These are phyloP conservation scores for Danaus plexippus DNA, from an alignment of 1,140 invertebrate species.

Conservation along the genomic window DNA sequence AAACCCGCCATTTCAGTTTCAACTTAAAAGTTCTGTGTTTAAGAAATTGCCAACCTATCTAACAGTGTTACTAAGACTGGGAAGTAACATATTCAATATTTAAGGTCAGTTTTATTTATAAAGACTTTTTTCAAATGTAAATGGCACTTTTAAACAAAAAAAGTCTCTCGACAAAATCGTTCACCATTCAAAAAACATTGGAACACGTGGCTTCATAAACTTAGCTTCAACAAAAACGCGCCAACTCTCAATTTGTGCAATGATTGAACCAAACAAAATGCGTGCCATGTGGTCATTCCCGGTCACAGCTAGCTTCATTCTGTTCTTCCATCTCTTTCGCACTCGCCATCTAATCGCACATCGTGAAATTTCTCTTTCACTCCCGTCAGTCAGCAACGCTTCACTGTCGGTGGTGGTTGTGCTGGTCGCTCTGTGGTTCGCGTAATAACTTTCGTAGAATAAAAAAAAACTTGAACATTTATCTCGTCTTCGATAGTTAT, in stretches of 20 bases:
- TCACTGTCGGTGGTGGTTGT: slow-evolving; percentile 22
- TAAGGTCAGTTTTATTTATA: no score
- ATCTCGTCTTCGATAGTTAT: slow-evolving; percentile 15
- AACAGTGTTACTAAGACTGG: no score
- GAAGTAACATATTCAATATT: no score
- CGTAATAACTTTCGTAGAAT: slow-evolving; percentile 58
- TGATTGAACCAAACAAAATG: slow-evolving; percentile 47
- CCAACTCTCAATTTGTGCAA: slow-evolving; percentile 53
- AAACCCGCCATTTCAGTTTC: no score
- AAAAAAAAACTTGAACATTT: slow-evolving; percentile 39
- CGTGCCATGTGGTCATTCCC: slow-evolving; percentile 62
- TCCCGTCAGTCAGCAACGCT: slow-evolving; percentile 36
- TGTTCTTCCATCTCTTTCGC: slow-evolving; percentile 32
- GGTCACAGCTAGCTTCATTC: slow-evolving; percentile 50
- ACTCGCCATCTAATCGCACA: slow-evolving; percentile 28
- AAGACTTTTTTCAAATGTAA: neutral
- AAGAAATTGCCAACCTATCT: no score
- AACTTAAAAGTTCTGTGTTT: no score
- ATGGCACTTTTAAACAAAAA: slow-evolving; percentile 22
- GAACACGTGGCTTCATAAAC: slow-evolving; percentile 38
- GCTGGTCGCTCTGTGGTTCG: slow-evolving; percentile 17
- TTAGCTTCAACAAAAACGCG: slow-evolving; percentile 45
- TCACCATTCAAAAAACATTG: slow-evolving; percentile 27
- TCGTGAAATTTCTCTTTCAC: slow-evolving; percentile 43
- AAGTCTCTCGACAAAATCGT: slow-evolving; percentile 22